Evolutionary conservation across 35 echinoderm and acorn worm species (phyloP).

Genomic region (Apostichopus japonicus): DNA sequence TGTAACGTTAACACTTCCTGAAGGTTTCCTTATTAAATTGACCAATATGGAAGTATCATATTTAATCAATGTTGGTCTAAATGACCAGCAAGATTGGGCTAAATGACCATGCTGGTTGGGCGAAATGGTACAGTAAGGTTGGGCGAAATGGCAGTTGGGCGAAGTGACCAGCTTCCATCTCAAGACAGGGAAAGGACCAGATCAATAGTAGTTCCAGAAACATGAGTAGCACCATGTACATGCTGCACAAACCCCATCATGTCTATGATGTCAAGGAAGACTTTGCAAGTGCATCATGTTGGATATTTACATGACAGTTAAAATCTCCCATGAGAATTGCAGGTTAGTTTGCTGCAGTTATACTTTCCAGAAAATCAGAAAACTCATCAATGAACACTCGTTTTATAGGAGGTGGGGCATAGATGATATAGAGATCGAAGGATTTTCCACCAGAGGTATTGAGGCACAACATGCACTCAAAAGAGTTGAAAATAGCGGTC

Average conservation of each 20-base stretch:
- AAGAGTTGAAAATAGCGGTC: background rate
- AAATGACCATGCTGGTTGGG: no score
- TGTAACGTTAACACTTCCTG: no score
- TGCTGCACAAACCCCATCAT: conserved; percentile 13
- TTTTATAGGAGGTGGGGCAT: background rate
- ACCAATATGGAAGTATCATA: no score
- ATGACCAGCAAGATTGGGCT: no score
- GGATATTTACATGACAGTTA: background rate
- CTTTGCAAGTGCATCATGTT: conserved; percentile 14
- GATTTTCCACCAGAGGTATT: background rate
- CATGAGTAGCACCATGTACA: background rate
- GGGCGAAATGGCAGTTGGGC: no score
- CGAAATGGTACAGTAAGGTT: no score
- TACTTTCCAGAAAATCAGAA: conserved; percentile 15
- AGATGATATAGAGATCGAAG: background rate
- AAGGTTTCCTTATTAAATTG: no score
- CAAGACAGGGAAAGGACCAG: no score
- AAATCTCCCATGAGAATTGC: background rate
- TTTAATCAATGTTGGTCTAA: no score
- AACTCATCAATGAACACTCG: conserved; percentile 6
- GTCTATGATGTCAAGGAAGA: conserved; percentile 14
- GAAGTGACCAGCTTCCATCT: no score
- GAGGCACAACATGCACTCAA: background rate
- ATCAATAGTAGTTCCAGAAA: no score
- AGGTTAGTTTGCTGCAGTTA: background rate